phyloP scores from a whole-genome alignment of 2,888 invertebrate species.

The Clusia tigrina region DNA sequence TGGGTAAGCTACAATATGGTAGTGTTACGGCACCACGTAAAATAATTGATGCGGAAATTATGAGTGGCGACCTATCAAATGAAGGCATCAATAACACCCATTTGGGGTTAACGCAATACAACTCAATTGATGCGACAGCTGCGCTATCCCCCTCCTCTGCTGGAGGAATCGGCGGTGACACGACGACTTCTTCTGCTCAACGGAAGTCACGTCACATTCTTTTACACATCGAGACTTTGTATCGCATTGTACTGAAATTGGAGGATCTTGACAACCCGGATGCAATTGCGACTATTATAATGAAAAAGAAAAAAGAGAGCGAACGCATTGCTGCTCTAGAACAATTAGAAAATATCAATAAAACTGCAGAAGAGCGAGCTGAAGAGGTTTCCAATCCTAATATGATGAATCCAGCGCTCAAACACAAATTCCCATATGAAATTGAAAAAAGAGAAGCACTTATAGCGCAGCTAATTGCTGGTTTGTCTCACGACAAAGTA shows the following conservation, averaged over 20 bases:
- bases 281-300: conserved; percentile 73
- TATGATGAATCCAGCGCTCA: conserved; percentile 53
- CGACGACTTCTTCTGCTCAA: conserved; percentile 59
- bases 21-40: conserved; percentile 91
- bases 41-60: conserved; percentile 88
- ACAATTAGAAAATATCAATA: conserved; percentile 61
- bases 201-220: conserved; percentile 83
- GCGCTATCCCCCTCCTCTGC: background rate
- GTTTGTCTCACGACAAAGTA: conserved; percentile 75
- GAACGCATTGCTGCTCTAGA: conserved; percentile 65
- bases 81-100: conserved; percentile 30
- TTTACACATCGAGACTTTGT: conserved; percentile 87
- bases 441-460: conserved; percentile 67
- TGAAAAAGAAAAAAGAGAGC: conserved; percentile 65
- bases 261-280: conserved; percentile 86
- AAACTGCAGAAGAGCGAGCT: conserved; percentile 54
- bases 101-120: conserved; percentile 19
- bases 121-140: background rate
- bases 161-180: conserved; percentile 25
- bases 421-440: conserved; percentile 60
- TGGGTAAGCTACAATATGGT: conserved; percentile 91
- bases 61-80: conserved; percentile 61
- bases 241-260: conserved; percentile 78
- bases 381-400: conserved; percentile 50
- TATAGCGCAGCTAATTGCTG: conserved; percentile 72